Evolutionary conservation across 2,888 invertebrate genomes (phyloP).

Genomic region (Drosophila diplacantha): DNA sequence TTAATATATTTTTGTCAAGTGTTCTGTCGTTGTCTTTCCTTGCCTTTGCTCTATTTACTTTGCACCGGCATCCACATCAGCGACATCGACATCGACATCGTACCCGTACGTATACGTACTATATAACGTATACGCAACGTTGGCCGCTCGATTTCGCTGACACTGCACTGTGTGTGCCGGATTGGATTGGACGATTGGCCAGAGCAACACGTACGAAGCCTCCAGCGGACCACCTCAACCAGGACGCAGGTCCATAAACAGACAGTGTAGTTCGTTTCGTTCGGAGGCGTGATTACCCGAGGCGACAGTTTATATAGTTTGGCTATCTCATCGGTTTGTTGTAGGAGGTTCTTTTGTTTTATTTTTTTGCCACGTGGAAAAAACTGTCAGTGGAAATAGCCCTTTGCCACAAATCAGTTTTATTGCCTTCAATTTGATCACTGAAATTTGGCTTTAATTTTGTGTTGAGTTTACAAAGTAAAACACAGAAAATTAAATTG

Average conservation of each 20-base stretch:
- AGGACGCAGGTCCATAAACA: conserved; percentile 7
- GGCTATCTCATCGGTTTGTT: conserved; percentile 12
- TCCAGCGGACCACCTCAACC: conserved; percentile 1
- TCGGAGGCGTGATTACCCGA: conserved; percentile 31
- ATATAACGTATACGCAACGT: conserved; percentile 29
- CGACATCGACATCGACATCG: conserved; percentile 19
- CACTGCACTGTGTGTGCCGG: conserved; percentile 19
- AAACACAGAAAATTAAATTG: background rate
- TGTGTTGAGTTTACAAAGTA: background rate
- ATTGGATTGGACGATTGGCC: conserved; percentile 24
- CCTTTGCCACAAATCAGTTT: conserved; percentile 4
- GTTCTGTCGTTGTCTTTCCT: conserved; percentile 5
- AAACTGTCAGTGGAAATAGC: conserved; percentile 13
- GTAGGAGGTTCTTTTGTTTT: background rate
- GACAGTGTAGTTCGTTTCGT: conserved; percentile 11
- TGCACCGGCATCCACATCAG: conserved; percentile 48
- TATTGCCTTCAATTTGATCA: conserved; percentile 1
- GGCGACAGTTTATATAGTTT: conserved; percentile 32
- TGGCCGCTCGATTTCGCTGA: conserved; percentile 27
- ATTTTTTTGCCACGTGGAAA: conserved; percentile 6
- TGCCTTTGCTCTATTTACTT: conserved; percentile 54
- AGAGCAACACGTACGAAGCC: conserved; percentile 34
- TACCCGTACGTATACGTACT: conserved; percentile 24
- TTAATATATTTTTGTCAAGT: background rate
- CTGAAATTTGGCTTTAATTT: background rate